Conservation (phyloP, 2,113 vertebrate genomes). For the Antennarius striatus region DNA sequence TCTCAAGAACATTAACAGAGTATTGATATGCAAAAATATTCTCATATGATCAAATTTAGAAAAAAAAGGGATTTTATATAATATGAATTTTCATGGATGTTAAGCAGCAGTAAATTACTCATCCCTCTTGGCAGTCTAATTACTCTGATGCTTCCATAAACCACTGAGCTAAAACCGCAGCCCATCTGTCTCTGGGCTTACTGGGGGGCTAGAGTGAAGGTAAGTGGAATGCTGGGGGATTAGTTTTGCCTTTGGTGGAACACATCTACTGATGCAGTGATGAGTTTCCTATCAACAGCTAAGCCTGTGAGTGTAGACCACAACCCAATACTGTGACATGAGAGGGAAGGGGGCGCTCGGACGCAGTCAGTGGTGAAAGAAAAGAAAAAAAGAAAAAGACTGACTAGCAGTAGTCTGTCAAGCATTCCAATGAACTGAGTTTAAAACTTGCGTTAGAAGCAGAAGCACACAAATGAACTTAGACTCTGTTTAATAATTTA, state of each 20-base stretch:
- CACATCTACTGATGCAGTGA: conserved; percentile 47
- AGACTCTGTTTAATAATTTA: conserved; percentile 72
- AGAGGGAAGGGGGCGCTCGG: background rate
- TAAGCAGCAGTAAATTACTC: conserved; percentile 34
- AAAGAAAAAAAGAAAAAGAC: background rate
- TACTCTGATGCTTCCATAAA: conserved; percentile 43
- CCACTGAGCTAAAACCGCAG: conserved; percentile 50
- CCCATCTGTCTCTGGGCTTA: conserved; percentile 61
- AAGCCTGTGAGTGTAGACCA: conserved; percentile 35
- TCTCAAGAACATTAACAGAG: background rate
- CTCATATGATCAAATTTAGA: conserved; percentile 3
- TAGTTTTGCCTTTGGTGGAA: conserved; percentile 53
- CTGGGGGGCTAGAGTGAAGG: conserved; percentile 31
- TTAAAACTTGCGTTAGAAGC: conserved; percentile 21
- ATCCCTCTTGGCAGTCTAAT: conserved; percentile 45
- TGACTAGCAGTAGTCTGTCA: background rate
- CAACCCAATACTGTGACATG: conserved; percentile 25
- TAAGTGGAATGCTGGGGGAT: conserved; percentile 51
- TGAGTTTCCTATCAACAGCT: conserved; percentile 56
- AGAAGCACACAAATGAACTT: conserved; percentile 27
- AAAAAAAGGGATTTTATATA: conserved; percentile 14
- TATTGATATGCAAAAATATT: background rate
- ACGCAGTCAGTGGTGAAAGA: background rate
- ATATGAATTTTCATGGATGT: conserved; percentile 21
- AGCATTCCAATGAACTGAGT: conserved; percentile 9